Percentiles rank a stretch among this genome's conserved stretches.
Conservation (phyloP, 1,140 invertebrate species). For the Caenorhabditis brenneri region DNA sequence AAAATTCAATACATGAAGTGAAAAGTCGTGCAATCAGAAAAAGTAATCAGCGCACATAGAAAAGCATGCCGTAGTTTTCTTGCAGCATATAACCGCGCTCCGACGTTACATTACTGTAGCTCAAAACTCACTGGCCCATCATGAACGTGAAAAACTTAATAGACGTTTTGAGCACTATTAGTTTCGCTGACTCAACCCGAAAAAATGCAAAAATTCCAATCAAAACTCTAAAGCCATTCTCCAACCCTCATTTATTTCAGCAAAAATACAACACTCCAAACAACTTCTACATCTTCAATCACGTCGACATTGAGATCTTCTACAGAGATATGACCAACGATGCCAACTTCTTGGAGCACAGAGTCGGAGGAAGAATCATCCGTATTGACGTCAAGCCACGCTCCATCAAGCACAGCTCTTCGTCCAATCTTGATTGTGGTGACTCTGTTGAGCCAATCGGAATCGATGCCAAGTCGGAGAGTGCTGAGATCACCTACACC, state of each 20-base stretch:
- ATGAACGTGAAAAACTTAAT: too few relatives aligned
- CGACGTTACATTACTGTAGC: too few relatives aligned
- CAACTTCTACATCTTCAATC: conserved; percentile 92
- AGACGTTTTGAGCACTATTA: too few relatives aligned
- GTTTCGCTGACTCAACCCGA: neutral
- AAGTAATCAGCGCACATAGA: too few relatives aligned
- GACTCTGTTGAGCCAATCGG: conserved; percentile 75
- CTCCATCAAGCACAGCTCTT: conserved; percentile 71
- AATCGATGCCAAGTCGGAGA: conserved; percentile 75
- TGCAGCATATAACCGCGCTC: too few relatives aligned
- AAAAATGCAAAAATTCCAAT: neutral
- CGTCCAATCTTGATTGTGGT: conserved; percentile 73
- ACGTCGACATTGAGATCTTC: conserved; percentile 88
- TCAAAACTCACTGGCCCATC: too few relatives aligned
- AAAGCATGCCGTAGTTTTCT: too few relatives aligned
- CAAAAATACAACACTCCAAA: conserved; percentile 74
- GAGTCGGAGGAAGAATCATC: conserved; percentile 87
- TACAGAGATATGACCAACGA: conserved; percentile 90
- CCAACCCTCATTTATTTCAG: neutral
- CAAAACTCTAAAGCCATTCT: too few relatives aligned
- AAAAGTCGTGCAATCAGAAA: too few relatives aligned
- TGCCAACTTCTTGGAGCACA: conserved; percentile 75
- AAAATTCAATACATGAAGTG: too few relatives aligned
- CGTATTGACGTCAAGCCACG: conserved; percentile 81
- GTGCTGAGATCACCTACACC: conserved; percentile 81